These are phyloP conservation scores for Sarcophaga carnaria DNA, from an alignment of 2,888 invertebrate genomes.

Conservation along the genomic window DNA sequence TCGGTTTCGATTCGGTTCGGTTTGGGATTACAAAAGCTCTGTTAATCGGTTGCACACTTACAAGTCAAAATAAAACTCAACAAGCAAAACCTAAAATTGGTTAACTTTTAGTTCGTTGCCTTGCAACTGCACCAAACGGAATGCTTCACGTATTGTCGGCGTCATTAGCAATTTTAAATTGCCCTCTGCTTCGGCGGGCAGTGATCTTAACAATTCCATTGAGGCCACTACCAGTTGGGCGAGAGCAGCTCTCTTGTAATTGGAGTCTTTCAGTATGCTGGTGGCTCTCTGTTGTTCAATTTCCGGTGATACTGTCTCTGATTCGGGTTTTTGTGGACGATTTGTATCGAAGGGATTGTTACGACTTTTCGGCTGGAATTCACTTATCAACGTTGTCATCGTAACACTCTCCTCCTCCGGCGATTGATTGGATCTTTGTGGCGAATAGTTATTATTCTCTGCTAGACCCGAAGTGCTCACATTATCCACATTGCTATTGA, in stretches of 20 bases:
- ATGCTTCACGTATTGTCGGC: constrained; percentile 82
- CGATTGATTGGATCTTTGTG: constrained; percentile 74
- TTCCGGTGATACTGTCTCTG: constrained; percentile 89
- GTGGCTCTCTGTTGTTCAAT: constrained; percentile 91
- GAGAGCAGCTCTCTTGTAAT: constrained; percentile 91
- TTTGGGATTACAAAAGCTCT: constrained; percentile 69
- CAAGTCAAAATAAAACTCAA: constrained; percentile 81
- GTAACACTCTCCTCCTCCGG: constrained; percentile 80
- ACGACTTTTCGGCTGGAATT: constrained; percentile 81
- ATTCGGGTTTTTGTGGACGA: constrained; percentile 79
- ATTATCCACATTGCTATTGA: constrained; percentile 74
- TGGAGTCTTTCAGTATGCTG: constrained; percentile 93
- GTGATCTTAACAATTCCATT: constrained; percentile 88
- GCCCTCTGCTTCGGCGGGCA: constrained; percentile 85
- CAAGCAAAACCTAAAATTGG: constrained; percentile 81
- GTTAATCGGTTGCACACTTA: constrained; percentile 70
- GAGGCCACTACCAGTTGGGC: constrained; percentile 93
- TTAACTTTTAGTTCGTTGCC: constrained; percentile 81
- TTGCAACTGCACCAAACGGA: constrained; percentile 81
- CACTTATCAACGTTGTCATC: constrained; percentile 81
- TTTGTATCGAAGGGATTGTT: constrained; percentile 81
- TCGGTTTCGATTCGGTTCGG: not conserved
- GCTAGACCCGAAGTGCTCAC: constrained; percentile 71
- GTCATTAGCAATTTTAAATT: constrained; percentile 81
- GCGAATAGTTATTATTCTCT: constrained; percentile 73